Base-by-base conservation (phyloP, 2,888 invertebrate genomes). In the Pogonocherus hispidulus region DNA sequence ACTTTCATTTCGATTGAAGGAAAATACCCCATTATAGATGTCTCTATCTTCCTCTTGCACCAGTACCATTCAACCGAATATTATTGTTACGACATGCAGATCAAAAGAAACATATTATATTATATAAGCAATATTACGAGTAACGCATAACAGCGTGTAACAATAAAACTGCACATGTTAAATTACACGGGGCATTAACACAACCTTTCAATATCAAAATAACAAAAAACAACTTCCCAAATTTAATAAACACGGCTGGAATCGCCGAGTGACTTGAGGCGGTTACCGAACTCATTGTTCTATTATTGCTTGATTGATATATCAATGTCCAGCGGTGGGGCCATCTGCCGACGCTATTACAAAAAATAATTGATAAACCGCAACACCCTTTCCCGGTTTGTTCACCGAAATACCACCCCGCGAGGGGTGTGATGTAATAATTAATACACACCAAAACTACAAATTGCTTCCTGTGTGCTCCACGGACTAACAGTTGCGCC, bases 391-490 rank as follows among this genome's bases (percentile, higher is more conserved):
- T 14, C n/a, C 41, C 19, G 41, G 41, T 41, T 41, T 41, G 6
- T 41, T 41, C 14, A 41, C 16, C 41, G 41, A 41, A 3, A 41
- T 41, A 41, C 11, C 41, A 16, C 41, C 14, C 41, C 41, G 14
- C 41, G 63, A 69, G 69, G 74, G 74, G 74, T 68, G 73, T 67
- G 73, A 74, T 74, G 70, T 67, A 69, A 73, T 72, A 72, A 76
- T 75, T 74, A 75, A 70, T 74, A 73, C 66, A 74, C 68, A 75
- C 66, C 73, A 73, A 70, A 73, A 74, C 63, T 71, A 76, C 67
- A 77, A 75, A 77, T 77, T 69, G 69, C 69, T 77, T 77, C 77
- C 77, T 77, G 77, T 73, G 72, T 44, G 75, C 72, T 70, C 27
- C 27, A 27, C 27, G 27, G 49, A 46, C 66, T 52, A 69, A 54